Conservation (phyloP, 2,113 vertebrate genomes). For the Prionailurus bengalensis region DNA sequence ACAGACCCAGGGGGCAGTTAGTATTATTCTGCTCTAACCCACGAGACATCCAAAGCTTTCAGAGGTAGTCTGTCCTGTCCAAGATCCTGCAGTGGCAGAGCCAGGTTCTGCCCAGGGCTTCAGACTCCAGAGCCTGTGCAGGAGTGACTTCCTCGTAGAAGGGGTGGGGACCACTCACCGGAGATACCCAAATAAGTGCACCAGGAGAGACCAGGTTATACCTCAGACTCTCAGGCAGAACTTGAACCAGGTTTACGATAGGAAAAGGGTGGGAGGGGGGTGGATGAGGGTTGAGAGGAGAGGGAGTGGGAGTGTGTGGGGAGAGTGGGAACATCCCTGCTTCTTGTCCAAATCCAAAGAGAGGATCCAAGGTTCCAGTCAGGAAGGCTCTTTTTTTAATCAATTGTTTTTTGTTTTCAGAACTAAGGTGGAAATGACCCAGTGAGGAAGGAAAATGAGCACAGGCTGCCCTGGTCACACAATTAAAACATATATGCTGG, state of each 20-base stretch:
- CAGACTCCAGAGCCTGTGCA: neutral
- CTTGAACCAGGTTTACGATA: neutral
- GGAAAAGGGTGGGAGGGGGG: neutral
- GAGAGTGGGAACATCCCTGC: neutral
- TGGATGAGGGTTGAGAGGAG: too few relatives aligned
- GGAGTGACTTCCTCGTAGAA: neutral
- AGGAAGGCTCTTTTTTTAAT: conserved; percentile 64
- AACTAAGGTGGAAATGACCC: conserved; percentile 66
- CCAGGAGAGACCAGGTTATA: neutral
- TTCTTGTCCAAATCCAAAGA: conserved; percentile 22
- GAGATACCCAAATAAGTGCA: neutral
- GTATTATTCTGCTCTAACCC: neutral
- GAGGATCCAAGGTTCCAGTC: conserved; percentile 34
- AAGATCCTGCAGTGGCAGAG: neutral
- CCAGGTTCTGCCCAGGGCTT: neutral
- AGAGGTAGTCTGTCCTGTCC: neutral
- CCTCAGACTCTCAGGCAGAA: neutral
- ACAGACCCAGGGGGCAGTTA: neutral
- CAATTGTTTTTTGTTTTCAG: conserved; percentile 71
- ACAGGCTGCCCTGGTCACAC: conserved; percentile 24
- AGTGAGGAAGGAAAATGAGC: conserved; percentile 60
- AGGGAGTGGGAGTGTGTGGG: too few relatives aligned
- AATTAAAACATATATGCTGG: neutral
- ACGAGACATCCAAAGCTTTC: neutral
- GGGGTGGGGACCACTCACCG: too few relatives aligned